Evolutionary conservation across 2,888 invertebrate genomes (phyloP).

Genomic region (Lithophane semibrunnea): DNA sequence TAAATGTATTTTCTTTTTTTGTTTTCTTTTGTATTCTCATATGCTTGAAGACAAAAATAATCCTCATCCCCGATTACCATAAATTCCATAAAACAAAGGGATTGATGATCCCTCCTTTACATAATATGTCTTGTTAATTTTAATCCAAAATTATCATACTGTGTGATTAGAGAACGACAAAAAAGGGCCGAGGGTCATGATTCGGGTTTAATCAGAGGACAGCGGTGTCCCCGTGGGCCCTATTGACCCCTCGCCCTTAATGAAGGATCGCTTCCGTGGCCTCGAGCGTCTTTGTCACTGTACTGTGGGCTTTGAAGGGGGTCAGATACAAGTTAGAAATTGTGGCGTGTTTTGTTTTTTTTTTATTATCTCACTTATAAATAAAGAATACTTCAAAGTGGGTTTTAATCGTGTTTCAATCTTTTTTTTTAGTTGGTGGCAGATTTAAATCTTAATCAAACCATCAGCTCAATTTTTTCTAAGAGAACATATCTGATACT

Average conservation of each 20-base stretch:
- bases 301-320: constrained; percentile 60
- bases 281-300: constrained; percentile 79
- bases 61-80: constrained; percentile 44
- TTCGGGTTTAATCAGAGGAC: constrained; percentile 77
- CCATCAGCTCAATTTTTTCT: neutral
- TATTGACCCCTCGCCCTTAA: constrained; percentile 84
- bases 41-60: constrained; percentile 8
- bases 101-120: constrained; percentile 40
- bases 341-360: constrained; percentile 5
- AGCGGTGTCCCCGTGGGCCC: constrained; percentile 69
- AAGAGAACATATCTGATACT: neutral
- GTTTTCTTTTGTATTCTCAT: neutral
- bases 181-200: constrained; percentile 74
- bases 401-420: neutral
- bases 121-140: constrained; percentile 60
- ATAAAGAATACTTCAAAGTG: neutral
- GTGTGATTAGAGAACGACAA: constrained; percentile 75
- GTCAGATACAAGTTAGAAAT: constrained; percentile 38
- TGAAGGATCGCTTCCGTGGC: constrained; percentile 81
- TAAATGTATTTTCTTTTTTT: no score
- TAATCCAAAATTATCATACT: constrained; percentile 70
- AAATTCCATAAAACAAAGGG: constrained; percentile 55
- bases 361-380: neutral
- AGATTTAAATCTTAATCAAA: neutral
- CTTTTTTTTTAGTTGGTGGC: neutral